Percentiles rank a stretch among this genome's conserved stretches.
Evolutionary conservation across 1,140 invertebrate genomes (phyloP).

Genomic region (Vollenhovia emeryi): DNA sequence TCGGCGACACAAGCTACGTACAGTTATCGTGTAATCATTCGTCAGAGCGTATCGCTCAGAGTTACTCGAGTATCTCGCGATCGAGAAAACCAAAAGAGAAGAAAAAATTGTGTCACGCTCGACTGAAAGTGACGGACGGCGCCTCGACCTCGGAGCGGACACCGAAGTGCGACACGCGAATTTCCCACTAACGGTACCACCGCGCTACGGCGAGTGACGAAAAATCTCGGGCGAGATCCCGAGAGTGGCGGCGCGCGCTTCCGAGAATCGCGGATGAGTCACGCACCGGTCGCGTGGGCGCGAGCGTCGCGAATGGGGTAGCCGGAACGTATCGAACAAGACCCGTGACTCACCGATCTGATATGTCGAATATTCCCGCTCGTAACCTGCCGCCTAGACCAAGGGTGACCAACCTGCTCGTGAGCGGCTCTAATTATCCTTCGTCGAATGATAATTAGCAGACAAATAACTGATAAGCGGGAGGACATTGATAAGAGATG

Average conservation of each 20-base stretch:
- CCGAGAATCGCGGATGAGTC: constrained; percentile 72
- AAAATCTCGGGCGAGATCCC: constrained; percentile 67
- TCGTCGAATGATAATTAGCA: neutral
- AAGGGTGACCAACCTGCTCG: constrained; percentile 10
- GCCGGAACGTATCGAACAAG: constrained; percentile 74
- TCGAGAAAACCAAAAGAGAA: neutral
- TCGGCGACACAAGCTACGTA: neutral
- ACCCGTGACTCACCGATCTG: constrained; percentile 73
- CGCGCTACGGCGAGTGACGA: constrained; percentile 42
- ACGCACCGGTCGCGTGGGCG: constrained; percentile 67
- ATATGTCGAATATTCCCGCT: constrained; percentile 71
- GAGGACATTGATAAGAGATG: neutral
- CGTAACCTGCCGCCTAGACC: constrained; percentile 64
- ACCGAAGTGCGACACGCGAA: neutral
- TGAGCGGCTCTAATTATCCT: neutral
- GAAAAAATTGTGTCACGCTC: neutral
- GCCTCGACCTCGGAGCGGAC: neutral
- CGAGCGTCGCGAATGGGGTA: constrained; percentile 67
- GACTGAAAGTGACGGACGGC: neutral
- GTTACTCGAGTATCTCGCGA: too few relatives aligned
- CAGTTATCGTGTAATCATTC: neutral
- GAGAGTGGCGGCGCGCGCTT: constrained; percentile 44
- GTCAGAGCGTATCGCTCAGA: neutral
- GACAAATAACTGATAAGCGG: neutral
- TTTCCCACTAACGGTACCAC: constrained; percentile 34